These are phyloP conservation scores for Lochmaea crataegi DNA, from an alignment of 2,888 invertebrate genomes.

Conservation along the genomic window DNA sequence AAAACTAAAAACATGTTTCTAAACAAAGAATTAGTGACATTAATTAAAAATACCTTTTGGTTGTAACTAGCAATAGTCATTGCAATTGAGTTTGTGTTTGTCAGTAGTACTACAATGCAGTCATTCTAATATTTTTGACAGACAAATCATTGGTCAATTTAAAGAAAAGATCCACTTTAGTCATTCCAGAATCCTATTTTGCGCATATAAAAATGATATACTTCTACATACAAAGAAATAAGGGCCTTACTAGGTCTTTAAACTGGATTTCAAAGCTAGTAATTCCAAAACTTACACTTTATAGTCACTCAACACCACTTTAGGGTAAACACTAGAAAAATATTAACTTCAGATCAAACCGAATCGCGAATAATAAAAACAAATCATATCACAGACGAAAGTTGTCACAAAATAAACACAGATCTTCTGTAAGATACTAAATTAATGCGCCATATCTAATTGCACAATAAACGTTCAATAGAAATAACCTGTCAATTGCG, in stretches of 20 bases:
- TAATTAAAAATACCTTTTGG: not conserved
- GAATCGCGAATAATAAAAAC: not conserved
- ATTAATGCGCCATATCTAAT: constrained; percentile 48
- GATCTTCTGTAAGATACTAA: constrained; percentile 8
- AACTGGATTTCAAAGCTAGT: not conserved
- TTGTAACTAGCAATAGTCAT: not conserved
- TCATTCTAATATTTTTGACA: not conserved
- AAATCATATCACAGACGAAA: not conserved
- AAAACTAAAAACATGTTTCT: constrained; percentile 13
- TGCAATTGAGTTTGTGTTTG: not conserved
- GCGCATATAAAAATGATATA: not conserved
- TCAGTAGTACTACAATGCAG: not conserved
- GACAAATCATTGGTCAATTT: not conserved
- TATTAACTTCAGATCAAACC: not conserved
- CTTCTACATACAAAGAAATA: not conserved
- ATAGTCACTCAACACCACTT: not conserved
- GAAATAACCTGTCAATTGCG: constrained; percentile 11
- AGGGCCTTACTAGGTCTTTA: not conserved
- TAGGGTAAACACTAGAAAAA: not conserved
- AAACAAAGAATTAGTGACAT: constrained; percentile 8
- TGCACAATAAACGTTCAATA: constrained; percentile 44
- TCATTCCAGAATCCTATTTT: not conserved
- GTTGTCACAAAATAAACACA: constrained; percentile 23
- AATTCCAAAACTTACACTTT: not conserved
- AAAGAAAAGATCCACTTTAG: not conserved